A percentile compares a stretch with the other conserved stretches of the same genome.
Evolutionary conservation across 2,888 invertebrate genomes (phyloP).

Genomic region (Melanostoma mellinum): DNA sequence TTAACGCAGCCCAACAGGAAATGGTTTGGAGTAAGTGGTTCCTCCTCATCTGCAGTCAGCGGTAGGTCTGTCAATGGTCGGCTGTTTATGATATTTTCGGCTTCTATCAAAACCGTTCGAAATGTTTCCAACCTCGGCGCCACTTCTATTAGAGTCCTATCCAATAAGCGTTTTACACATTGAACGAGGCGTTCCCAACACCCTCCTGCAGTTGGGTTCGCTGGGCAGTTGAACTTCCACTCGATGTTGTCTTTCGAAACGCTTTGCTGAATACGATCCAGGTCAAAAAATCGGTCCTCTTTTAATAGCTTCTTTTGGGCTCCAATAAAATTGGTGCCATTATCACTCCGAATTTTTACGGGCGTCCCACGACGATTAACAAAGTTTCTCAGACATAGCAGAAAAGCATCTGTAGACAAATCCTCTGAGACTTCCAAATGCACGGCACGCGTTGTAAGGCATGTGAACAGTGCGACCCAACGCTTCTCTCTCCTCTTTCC

Average conservation of each 20-base stretch:
- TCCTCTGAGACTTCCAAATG: conserved; percentile 34
- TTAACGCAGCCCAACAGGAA: conserved; percentile 1
- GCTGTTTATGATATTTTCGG: conserved; percentile 25
- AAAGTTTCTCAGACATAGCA: neutral
- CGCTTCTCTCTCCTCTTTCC: conserved; percentile 50
- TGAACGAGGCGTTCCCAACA: conserved; percentile 43
- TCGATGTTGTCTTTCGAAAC: conserved; percentile 42
- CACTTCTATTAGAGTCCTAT: conserved; percentile 23
- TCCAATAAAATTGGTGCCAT: conserved; percentile 53
- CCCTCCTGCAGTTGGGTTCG: conserved; percentile 50
- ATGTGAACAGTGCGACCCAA: conserved; percentile 46
- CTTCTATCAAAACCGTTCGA: conserved; percentile 19
- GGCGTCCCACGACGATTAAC: too few species aligned
- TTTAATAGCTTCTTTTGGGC: conserved; percentile 49
- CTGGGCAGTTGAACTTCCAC: conserved; percentile 55
- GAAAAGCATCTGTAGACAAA: conserved; percentile 27
- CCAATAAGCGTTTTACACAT: conserved; percentile 31
- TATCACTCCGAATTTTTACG: conserved; percentile 30
- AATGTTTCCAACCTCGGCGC: conserved; percentile 19
- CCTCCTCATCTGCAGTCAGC: neutral
- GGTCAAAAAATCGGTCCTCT: conserved; percentile 41
- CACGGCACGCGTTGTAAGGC: conserved; percentile 48
- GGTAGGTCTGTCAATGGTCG: conserved; percentile 16
- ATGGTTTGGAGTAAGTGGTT: conserved; percentile 34
- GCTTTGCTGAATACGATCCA: conserved; percentile 25